Percentiles rank a stretch among this genome's conserved stretches.
Evolutionary conservation across 1,140 invertebrate species (phyloP).

Genomic region (Mactra quadrangularis): DNA sequence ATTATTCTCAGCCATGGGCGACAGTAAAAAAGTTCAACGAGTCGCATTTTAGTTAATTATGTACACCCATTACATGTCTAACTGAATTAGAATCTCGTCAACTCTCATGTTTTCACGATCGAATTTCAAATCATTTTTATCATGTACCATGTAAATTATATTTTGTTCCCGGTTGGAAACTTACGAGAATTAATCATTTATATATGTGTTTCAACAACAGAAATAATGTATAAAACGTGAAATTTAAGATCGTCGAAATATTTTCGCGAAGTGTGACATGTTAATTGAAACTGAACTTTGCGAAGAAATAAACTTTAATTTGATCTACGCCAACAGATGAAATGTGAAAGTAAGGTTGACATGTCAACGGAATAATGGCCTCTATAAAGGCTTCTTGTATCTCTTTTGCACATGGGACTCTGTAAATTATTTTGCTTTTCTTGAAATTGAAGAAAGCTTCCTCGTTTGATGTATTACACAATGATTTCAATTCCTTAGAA

Average conservation of each 20-base stretch:
- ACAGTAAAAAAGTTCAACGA: no score
- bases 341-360: constrained; percentile 41
- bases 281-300: constrained; percentile 49
- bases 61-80: no score
- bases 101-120: no score
- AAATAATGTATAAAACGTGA: no score
- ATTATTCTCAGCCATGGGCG: no score
- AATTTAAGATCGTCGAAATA: background rate
- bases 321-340: constrained; percentile 52
- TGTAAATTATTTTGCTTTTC: constrained; percentile 40
- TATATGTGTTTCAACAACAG: no score
- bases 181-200: no score
- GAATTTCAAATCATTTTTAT: no score
- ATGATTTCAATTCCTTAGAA: constrained; percentile 18
- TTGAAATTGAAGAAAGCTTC: constrained; percentile 40
- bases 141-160: no score
- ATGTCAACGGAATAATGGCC: constrained; percentile 38
- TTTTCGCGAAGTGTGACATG: constrained; percentile 15
- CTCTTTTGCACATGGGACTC: constrained; percentile 34
- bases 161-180: no score
- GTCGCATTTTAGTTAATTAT: no score
- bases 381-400: constrained; percentile 34
- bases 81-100: no score
- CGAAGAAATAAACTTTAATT: constrained; percentile 59
- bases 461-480: constrained; percentile 27